phyloP scores from a whole-genome alignment of 2,113 vertebrate genomes.

The Alexandromys fortis region DNA sequence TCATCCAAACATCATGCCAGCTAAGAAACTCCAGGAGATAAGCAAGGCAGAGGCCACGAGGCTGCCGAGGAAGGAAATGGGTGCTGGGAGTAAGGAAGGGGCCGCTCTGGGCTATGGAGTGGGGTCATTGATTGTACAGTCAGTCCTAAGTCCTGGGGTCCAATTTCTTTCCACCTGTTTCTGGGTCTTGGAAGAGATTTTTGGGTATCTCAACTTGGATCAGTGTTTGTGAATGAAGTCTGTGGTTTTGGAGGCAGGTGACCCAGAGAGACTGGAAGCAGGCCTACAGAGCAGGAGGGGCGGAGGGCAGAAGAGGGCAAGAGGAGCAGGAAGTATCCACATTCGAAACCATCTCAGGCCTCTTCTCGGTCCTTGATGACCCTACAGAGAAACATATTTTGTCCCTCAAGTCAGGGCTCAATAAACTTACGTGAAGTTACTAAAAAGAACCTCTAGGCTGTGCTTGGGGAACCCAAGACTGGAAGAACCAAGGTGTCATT shows the following conservation, averaged over 20 bases:
- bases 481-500: neutral
- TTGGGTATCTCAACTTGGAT: neutral
- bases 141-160: neutral
- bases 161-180: neutral
- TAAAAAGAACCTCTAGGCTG: neutral
- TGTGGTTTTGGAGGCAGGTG: neutral
- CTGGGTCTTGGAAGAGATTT: neutral
- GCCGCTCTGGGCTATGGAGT: accelerated
- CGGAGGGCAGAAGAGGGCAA: accelerated
- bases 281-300: no score
- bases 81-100: neutral
- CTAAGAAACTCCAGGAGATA: neutral
- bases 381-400: neutral
- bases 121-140: no score
- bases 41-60: neutral
- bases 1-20: no score
- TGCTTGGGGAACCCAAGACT: neutral
- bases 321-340: neutral
- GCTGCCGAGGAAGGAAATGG: neutral
- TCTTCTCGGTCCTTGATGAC: neutral
- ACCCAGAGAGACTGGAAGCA: neutral
- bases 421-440: neutral
- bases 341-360: accelerated
- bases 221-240: neutral
- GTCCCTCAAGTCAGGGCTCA: neutral